Conservation (phyloP, 2,113 vertebrate species). For the Gymnobelideus leadbeateri region DNA sequence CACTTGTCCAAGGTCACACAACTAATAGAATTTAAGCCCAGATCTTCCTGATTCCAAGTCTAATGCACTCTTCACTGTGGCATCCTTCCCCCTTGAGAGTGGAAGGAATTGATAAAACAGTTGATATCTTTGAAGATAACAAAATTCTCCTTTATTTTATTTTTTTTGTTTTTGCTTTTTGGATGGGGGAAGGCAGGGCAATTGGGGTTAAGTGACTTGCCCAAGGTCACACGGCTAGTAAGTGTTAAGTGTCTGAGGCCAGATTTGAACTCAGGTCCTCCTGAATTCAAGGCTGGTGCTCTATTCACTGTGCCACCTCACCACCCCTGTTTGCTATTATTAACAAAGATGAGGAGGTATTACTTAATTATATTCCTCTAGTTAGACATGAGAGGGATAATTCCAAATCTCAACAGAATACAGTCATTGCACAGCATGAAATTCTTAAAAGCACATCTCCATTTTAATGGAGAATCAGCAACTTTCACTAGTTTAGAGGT, state of each 20-base stretch:
- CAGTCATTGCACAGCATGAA: background rate
- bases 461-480: constrained; percentile 49
- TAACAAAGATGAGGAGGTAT: background rate
- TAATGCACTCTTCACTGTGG: background rate
- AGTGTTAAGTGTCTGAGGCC: too few species aligned
- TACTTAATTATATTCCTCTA: constrained; percentile 15
- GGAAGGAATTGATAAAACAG: background rate
- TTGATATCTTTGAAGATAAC: background rate
- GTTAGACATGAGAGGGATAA: constrained; percentile 8
- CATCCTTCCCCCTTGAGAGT: background rate
- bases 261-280: too few species aligned
- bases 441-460: constrained; percentile 42
- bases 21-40: background rate
- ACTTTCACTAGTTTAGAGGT: constrained; percentile 58
- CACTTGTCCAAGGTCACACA: background rate
- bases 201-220: too few species aligned
- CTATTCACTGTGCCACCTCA: too few species aligned
- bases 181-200: too few species aligned
- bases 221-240: too few species aligned
- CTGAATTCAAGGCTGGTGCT: too few species aligned
- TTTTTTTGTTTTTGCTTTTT: too few species aligned
- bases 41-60: background rate
- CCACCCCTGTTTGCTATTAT: background rate
- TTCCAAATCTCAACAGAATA: background rate
- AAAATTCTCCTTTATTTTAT: background rate